A percentile compares a stretch with the other conserved stretches of the same genome.
phyloP scores from a whole-genome alignment of 92 coral and sea anemone species.

The Umimayanthus kanabou region DNA sequence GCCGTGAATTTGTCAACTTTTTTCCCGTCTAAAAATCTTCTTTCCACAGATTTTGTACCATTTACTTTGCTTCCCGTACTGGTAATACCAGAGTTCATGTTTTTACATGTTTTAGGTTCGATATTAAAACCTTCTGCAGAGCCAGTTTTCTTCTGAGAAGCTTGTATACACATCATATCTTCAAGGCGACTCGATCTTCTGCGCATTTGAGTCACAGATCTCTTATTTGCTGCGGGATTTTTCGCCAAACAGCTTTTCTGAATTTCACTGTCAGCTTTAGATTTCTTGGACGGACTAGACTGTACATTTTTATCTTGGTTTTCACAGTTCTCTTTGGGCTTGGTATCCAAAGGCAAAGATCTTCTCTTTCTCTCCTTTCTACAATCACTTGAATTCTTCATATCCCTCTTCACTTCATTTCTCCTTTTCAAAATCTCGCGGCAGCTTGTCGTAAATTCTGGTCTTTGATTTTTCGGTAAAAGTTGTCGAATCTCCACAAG shows the following conservation, averaged over 20 bases:
- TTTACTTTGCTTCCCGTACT: not conserved
- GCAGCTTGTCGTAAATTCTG: slow-evolving; percentile 54
- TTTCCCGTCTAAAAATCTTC: not conserved
- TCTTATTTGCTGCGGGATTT: not conserved
- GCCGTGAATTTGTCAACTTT: not conserved
- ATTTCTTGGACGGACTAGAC: slow-evolving; percentile 60
- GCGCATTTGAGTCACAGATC: not conserved
- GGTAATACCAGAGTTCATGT: not conserved
- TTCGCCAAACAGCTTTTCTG: not conserved
- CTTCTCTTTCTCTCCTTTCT: slow-evolving; percentile 5
- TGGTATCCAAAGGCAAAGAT: slow-evolving; percentile 3
- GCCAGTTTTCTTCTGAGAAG: not conserved
- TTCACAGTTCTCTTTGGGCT: slow-evolving; percentile 17
- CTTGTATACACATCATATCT: not conserved
- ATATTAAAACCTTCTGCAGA: not conserved
- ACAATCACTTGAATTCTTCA: not conserved
- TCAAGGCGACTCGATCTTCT: slow-evolving; percentile 12
- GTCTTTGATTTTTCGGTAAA: slow-evolving; percentile 53
- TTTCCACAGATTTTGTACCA: not conserved
- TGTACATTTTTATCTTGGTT: slow-evolving; percentile 32
- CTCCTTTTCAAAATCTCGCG: slow-evolving; percentile 27
- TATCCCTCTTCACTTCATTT: not conserved
- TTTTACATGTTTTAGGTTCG: not conserved
- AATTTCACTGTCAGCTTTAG: slow-evolving; percentile 22
- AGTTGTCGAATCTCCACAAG: slow-evolving; percentile 54